phyloP scores from a whole-genome alignment of 2,797 vertebrate genomes.

The Cuniculus paca region DNA sequence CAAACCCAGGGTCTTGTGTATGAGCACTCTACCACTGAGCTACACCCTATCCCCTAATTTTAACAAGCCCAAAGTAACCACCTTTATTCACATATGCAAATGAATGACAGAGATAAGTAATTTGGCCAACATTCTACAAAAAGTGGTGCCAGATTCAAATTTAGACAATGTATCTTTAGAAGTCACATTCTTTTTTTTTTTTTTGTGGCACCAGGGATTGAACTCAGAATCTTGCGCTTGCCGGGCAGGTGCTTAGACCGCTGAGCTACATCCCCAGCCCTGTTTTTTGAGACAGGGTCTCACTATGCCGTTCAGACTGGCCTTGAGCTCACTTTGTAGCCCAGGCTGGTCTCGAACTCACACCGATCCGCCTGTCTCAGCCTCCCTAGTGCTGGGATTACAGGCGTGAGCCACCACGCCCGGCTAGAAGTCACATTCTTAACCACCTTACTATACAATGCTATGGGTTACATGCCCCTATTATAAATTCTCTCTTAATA shows the following conservation, averaged over 20 bases:
- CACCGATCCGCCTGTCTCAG: too few relatives aligned
- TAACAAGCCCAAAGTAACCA: conserved; percentile 51
- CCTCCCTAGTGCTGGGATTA: too few relatives aligned
- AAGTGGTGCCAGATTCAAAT: conserved; percentile 18
- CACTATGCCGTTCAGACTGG: too few relatives aligned
- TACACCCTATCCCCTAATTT: not conserved
- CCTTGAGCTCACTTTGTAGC: too few relatives aligned
- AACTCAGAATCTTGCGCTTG: too few relatives aligned
- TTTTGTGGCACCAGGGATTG: too few relatives aligned
- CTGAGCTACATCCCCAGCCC: too few relatives aligned
- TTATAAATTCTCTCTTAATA: conserved; percentile 56
- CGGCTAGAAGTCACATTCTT: not conserved
- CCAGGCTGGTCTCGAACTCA: too few relatives aligned
- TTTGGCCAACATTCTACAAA: conserved; percentile 20
- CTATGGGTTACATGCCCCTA: not conserved
- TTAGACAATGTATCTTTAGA: not conserved
- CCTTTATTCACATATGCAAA: conserved; percentile 50
- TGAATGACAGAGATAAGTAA: conserved; percentile 8
- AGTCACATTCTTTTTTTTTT: not conserved
- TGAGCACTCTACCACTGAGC: not conserved
- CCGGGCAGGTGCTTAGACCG: too few relatives aligned
- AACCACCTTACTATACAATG: not conserved
- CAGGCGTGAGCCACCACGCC: too few relatives aligned
- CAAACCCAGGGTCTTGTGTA: not conserved
- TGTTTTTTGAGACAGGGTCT: too few relatives aligned